Base-by-base conservation (phyloP, 2,888 invertebrate species). In the Malacosoma neustria region DNA sequence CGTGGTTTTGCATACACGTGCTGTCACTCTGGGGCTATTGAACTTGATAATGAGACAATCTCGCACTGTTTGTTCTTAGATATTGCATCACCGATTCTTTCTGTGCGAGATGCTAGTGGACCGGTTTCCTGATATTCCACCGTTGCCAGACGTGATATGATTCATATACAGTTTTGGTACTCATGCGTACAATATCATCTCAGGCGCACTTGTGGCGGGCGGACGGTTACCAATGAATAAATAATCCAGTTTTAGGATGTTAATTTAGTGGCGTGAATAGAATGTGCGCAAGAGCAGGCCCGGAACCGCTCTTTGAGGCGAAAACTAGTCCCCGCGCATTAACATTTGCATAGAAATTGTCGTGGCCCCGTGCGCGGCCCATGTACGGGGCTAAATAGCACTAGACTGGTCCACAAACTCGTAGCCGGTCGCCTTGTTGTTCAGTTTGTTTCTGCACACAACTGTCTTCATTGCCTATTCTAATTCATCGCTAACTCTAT, bases 301-400 rank as follows among this genome's bases (percentile, higher is more conserved):
- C 82, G 81, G 84, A 82, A 81, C 79, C 71, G 61, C 72, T 68
- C 58, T 43, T 54, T 57, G 66, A 67, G 65, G 66, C 72, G 63
- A 75, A 70, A 84, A 85, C 84, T 80, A 77, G 85, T 82, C 80
- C 67, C 65, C 68, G 72, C 77, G 80, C 73, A 75, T 72, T 70
- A 67, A 67, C 72, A 85, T 85, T 85, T 84, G 84, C 85, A 84
- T 85, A 85, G 84, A 82, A 81, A 84, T 82, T 82, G 84, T 80
- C 81, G 67, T 65, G 72, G 79, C 73, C 70, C 72, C 71, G 72
- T 58, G 63, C 49, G 49, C 49, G 41, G 51, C 60, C 66, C 64
- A 59, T 64, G 61, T 61, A 40, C 56, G 39, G 46, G n/a, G 51
- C 70, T 64, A 77, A n/a, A 81, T 81, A 81, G 74, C 81, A 76